phyloP scores from a whole-genome alignment of 1,140 invertebrate species.

The Caenorhabditis inopinata region DNA sequence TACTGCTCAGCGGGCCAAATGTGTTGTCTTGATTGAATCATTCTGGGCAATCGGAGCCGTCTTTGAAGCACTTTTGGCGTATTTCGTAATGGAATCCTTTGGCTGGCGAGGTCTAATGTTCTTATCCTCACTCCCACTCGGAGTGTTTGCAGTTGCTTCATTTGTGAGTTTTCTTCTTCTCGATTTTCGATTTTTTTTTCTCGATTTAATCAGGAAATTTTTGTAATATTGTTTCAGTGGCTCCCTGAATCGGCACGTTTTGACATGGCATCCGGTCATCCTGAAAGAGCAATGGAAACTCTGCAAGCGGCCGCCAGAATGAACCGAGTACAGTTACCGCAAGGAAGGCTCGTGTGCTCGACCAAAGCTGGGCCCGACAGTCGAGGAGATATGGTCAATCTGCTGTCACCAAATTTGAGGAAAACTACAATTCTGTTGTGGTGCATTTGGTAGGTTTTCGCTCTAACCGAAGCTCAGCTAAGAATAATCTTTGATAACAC shows the following conservation, averaged over 20 bases:
- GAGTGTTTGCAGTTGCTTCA: slow-evolving; percentile 74
- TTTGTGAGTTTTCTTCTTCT: slow-evolving; percentile 67
- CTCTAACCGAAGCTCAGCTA: too few relatives aligned
- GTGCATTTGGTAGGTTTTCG: slow-evolving; percentile 83
- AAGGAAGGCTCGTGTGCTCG: slow-evolving; percentile 79
- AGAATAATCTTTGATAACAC: too few relatives aligned
- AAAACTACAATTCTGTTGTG: slow-evolving; percentile 76
- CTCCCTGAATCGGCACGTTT: slow-evolving; percentile 87
- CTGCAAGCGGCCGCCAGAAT: slow-evolving; percentile 81
- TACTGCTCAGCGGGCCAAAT: slow-evolving; percentile 85
- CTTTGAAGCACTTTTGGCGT: slow-evolving; percentile 76
- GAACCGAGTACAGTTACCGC: slow-evolving; percentile 83
- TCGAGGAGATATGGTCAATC: slow-evolving; percentile 61
- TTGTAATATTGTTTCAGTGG: slow-evolving; percentile 76
- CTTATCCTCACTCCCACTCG: slow-evolving; percentile 81
- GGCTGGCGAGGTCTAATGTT: slow-evolving; percentile 87
- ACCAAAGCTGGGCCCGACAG: slow-evolving; percentile 45
- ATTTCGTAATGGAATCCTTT: slow-evolving; percentile 85
- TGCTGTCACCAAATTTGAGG: slow-evolving; percentile 71
- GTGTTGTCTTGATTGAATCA: slow-evolving; percentile 90
- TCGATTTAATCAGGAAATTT: too few relatives aligned
- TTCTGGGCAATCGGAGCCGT: slow-evolving; percentile 89
- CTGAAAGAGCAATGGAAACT: slow-evolving; percentile 81
- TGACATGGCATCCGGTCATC: slow-evolving; percentile 80
- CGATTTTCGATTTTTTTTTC: too few relatives aligned